These are phyloP conservation scores for Operophtera brumata DNA, from an alignment of 2,888 invertebrate genomes.

Conservation along the genomic window DNA sequence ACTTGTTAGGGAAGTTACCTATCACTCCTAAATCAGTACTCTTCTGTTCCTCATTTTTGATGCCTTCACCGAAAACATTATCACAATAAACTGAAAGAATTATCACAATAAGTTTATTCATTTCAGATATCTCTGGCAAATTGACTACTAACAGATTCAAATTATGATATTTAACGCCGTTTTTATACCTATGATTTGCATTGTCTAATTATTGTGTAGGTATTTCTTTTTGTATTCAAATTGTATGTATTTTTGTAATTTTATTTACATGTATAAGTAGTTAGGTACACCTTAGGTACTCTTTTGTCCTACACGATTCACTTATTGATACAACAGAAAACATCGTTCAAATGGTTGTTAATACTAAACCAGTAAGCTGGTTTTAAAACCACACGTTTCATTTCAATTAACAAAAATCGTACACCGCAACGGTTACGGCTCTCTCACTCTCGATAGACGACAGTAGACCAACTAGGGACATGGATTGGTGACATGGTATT, in stretches of 20 bases:
- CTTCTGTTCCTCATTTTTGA: background rate
- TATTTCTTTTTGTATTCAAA: slow-evolving; percentile 1
- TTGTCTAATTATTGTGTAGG: slow-evolving; percentile 4
- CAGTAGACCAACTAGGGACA: too few species aligned
- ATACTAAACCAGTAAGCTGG: background rate
- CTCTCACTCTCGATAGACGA: too few species aligned
- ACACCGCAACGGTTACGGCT: too few species aligned
- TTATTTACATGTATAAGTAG: background rate
- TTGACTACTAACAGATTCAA: background rate
- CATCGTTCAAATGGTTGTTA: background rate
- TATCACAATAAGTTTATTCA: slow-evolving; percentile 5
- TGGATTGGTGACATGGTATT: too few species aligned
- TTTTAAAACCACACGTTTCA: background rate
- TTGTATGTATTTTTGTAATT: slow-evolving; percentile 8
- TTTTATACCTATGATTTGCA: slow-evolving; percentile 12
- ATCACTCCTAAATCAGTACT: background rate
- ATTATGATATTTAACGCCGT: background rate
- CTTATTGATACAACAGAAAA: background rate
- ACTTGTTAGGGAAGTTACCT: background rate
- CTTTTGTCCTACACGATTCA: background rate
- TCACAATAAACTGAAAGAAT: background rate
- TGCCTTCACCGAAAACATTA: slow-evolving; percentile 1
- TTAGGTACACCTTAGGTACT: background rate
- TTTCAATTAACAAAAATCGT: too few species aligned
- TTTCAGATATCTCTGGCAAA: slow-evolving; percentile 9